Evolutionary conservation across 2,888 invertebrate species (phyloP), one percentile per base, ranked within the genome.

Genomic region (Drosophila peninsularis): DNA sequence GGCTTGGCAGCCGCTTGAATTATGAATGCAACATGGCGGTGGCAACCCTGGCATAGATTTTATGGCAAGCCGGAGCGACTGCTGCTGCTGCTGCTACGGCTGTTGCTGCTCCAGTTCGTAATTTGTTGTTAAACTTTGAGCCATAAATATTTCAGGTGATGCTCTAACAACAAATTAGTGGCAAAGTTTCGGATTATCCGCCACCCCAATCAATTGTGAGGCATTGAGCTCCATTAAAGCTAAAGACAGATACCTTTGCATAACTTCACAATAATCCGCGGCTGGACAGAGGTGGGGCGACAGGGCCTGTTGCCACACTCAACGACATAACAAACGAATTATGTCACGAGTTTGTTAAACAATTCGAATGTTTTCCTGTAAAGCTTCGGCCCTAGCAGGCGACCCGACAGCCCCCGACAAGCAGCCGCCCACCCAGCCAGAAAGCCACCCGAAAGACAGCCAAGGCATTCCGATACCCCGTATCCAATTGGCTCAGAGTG

Each of bases 331-430:
- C 80, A 76, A 78, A 76, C 82, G 78, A 82, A 82, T 82, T 84
- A 80, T 82, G 82, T 62, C 84, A 76, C 78, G 87, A 86, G 75
- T 80, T 80, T 80, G 80, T 78, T 80, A 80, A 80, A 80, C 80
- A 80, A 80, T 80, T 80, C 72, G 80, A 80, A 80, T 78, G 78
- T 71, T 80, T 80, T 75, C 78, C 64, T 74, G 62, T 54, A 45
- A 47, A 55, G 58, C 63, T 32, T 44, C 47, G 47, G 44, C 47
- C 14, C 36, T 50, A 44, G 7, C 36, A 14, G 36, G 13, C 45
- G 21, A n/a, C 36, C 42, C 27, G 24, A 32, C 32, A n/a, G 55
- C 30, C 36, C 37, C 54, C 30, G 36, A 60, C 69, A 54, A 19
- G 24, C 41, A 7, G 13, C 63, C 64, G 11, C 50, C 32, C 68